Evolutionary conservation across 2,797 vertebrate genomes (phyloP).

Genomic region (Gymnoscopelus microlampas): DNA sequence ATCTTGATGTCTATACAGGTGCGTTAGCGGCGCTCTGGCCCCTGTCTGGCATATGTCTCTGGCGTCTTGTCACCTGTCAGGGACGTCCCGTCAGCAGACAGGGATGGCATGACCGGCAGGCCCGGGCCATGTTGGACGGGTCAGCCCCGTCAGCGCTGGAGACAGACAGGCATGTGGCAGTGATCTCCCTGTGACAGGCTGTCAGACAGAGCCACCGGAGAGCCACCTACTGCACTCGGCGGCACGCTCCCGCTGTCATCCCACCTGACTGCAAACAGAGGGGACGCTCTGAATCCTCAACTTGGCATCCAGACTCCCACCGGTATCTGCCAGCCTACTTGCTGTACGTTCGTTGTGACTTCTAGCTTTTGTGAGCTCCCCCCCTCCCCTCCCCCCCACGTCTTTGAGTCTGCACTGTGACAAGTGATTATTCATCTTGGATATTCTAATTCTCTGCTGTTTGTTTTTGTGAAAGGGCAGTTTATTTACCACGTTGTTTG

Average conservation of each 20-base stretch:
- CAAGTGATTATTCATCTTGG: constrained; percentile 26
- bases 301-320: constrained; percentile 59
- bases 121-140: constrained; percentile 87
- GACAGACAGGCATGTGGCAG: constrained; percentile 84
- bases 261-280: constrained; percentile 75
- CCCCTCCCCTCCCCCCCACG: too few relatives aligned
- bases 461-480: constrained; percentile 34
- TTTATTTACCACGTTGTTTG: constrained; percentile 26
- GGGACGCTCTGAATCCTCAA: constrained; percentile 72
- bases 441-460: constrained; percentile 44
- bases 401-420: constrained; percentile 40
- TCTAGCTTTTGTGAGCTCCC: constrained; percentile 41
- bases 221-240: constrained; percentile 60
- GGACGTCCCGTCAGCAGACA: constrained; percentile 90
- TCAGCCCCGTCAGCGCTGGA: constrained; percentile 86
- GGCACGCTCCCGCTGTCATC: constrained; percentile 80
- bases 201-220: constrained; percentile 78
- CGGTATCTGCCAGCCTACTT: constrained; percentile 27
- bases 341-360: constrained; percentile 46
- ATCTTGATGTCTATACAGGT: constrained; percentile 91
- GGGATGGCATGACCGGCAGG: constrained; percentile 90
- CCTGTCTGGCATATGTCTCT: constrained; percentile 88
- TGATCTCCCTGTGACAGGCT: constrained; percentile 90
- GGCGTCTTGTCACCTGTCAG: constrained; percentile 96
- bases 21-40: constrained; percentile 76